These are phyloP conservation scores for Rhyacichthys aspro DNA, from an alignment of 2,797 vertebrate genomes.

Conservation along the genomic window DNA sequence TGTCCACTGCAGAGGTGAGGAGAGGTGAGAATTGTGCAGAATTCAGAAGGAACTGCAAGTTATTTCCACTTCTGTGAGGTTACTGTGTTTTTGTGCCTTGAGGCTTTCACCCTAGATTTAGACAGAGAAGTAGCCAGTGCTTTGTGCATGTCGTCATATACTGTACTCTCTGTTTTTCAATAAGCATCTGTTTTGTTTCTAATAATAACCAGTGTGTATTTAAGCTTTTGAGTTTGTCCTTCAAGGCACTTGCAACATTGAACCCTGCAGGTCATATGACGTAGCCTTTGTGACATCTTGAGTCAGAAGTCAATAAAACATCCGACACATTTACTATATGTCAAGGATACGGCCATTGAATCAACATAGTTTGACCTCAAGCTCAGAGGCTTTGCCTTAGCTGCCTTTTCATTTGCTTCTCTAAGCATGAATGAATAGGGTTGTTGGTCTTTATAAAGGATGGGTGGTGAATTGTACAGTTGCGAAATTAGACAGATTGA, in stretches of 20 bases:
- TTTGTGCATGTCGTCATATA: neutral
- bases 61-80: constrained; percentile 18
- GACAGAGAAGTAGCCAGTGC: neutral
- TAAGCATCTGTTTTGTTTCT: neutral
- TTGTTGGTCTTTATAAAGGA: neutral
- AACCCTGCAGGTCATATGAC: constrained; percentile 18
- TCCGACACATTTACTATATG: constrained; percentile 13
- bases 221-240: neutral
- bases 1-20: constrained; percentile 6
- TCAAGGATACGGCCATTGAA: constrained; percentile 24
- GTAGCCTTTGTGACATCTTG: constrained; percentile 33
- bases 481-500: no score
- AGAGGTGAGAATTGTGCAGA: neutral
- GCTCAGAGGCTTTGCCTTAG: constrained; percentile 5
- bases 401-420: neutral
- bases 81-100: constrained; percentile 8
- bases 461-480: neutral
- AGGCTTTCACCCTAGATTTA: constrained; percentile 6
- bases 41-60: constrained; percentile 11
- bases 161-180: constrained; percentile 4
- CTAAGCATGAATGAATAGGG: neutral
- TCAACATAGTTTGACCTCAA: neutral
- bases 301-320: constrained; percentile 37
- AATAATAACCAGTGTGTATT: neutral
- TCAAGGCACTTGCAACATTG: neutral